A percentile compares a stretch with the other conserved stretches of the same genome.
Conservation (phyloP, 2,888 invertebrate genomes). For the Campoletis raptor region DNA sequence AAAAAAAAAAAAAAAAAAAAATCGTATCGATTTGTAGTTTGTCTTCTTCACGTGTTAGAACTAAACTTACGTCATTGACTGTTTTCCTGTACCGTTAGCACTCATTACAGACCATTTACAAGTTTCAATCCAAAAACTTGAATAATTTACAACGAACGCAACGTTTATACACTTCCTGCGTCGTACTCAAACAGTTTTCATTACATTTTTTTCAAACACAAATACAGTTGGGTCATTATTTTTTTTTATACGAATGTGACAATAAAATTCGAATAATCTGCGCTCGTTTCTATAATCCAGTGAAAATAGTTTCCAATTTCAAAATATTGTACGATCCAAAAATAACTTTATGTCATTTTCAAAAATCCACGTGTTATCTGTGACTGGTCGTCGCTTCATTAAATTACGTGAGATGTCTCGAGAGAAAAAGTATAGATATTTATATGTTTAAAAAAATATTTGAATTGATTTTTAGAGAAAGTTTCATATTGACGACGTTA, state of each 20-base stretch:
- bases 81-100: not conserved
- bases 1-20: not conserved
- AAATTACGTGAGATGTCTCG: not conserved
- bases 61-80: not conserved
- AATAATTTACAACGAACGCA: no score
- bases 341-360: not conserved
- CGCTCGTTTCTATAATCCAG: not conserved
- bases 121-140: not conserved
- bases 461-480: not conserved
- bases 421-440: no score
- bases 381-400: not conserved
- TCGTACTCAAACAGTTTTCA: no score
- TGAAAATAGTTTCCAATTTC: not conserved
- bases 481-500: not conserved
- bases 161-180: no score
- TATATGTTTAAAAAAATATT: not conserved
- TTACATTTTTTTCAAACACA: no score
- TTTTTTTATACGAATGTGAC: not conserved
- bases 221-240: not conserved
- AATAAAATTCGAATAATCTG: not conserved
- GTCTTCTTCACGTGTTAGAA: not conserved
- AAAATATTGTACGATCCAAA: not conserved
- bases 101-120: not conserved
- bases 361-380: not conserved
- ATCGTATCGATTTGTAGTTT: slow-evolving; percentile 5